These are phyloP conservation scores for Oncorhynchus mykiss DNA, from an alignment of 2,113 vertebrate species.

Conservation along the genomic window DNA sequence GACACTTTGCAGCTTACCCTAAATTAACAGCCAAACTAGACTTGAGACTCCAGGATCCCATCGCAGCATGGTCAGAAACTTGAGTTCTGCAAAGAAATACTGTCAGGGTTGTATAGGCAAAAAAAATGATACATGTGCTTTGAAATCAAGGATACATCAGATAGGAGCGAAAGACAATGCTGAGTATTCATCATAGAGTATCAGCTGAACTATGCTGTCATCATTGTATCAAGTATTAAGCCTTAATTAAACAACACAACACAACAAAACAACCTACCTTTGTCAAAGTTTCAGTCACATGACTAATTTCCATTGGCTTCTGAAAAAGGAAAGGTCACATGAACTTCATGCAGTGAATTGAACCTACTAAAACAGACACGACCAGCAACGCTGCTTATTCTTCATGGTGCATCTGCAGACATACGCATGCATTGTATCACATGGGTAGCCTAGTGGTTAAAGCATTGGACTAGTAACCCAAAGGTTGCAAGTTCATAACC, in stretches of 20 bases:
- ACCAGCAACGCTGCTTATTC: constrained; percentile 29
- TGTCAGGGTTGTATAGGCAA: not conserved
- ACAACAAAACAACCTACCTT: too few relatives aligned
- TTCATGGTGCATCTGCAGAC: constrained; percentile 72
- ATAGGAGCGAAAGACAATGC: constrained; percentile 75
- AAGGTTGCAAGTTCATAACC: too few relatives aligned
- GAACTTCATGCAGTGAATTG: not conserved
- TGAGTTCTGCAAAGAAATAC: not conserved
- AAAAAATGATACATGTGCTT: not conserved
- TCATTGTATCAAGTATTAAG: too few relatives aligned
- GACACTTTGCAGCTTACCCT: not conserved
- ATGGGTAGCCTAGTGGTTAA: too few relatives aligned
- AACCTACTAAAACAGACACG: constrained; percentile 53
- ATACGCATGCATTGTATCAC: constrained; percentile 62
- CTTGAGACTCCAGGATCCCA: not conserved
- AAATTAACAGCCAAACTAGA: not conserved
- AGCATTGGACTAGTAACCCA: too few relatives aligned
- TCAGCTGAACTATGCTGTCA: constrained; percentile 73
- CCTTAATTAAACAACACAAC: too few relatives aligned
- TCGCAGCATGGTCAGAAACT: not conserved
- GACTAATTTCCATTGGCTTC: not conserved
- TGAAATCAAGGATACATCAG: constrained; percentile 44
- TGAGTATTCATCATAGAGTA: constrained; percentile 55
- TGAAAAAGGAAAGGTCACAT: not conserved
- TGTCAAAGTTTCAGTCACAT: too few relatives aligned